Evolutionary conservation across 2,888 invertebrate genomes (phyloP).

Genomic region (Oxyteleia sp.): DNA sequence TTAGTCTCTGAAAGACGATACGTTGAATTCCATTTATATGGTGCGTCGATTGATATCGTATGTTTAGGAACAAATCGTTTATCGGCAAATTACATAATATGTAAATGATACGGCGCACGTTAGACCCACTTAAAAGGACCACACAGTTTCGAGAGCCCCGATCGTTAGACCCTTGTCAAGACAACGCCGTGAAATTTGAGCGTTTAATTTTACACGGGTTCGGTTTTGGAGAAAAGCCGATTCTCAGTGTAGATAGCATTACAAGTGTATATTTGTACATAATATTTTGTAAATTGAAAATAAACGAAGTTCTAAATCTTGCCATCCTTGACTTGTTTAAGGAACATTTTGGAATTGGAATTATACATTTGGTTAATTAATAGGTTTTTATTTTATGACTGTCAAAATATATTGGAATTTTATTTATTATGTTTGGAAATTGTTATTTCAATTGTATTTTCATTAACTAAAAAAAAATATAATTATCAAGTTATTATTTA

Average conservation of each 20-base stretch:
- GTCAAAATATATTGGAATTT: too few species aligned
- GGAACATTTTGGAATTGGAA: neutral
- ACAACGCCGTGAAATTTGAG: slow-evolving; percentile 61
- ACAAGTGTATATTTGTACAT: slow-evolving; percentile 40
- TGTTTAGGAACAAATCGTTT: slow-evolving; percentile 45
- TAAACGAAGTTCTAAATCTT: slow-evolving; percentile 19
- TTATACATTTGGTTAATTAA: neutral
- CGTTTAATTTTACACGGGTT: slow-evolving; percentile 62
- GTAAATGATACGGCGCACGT: slow-evolving; percentile 42
- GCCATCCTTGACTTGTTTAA: neutral
- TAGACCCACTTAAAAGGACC: slow-evolving; percentile 50
- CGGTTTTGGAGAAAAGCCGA: slow-evolving; percentile 47
- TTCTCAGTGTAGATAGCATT: slow-evolving; percentile 43
- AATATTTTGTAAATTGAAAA: slow-evolving; percentile 23
- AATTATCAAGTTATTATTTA: too few species aligned
- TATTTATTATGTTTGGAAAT: too few species aligned
- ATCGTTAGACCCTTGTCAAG: slow-evolving; percentile 59
- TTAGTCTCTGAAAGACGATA: too few species aligned
- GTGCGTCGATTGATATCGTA: slow-evolving; percentile 30
- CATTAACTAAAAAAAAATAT: too few species aligned
- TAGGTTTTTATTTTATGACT: neutral
- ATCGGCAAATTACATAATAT: slow-evolving; percentile 47
- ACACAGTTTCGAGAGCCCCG: slow-evolving; percentile 42
- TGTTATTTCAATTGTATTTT: too few species aligned
- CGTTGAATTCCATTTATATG: slow-evolving; percentile 35